Percentiles rank a stretch among this genome's conserved stretches.
Evolutionary conservation across 2,113 vertebrate genomes (phyloP).

Genomic region (Odocoileus virginianus): DNA sequence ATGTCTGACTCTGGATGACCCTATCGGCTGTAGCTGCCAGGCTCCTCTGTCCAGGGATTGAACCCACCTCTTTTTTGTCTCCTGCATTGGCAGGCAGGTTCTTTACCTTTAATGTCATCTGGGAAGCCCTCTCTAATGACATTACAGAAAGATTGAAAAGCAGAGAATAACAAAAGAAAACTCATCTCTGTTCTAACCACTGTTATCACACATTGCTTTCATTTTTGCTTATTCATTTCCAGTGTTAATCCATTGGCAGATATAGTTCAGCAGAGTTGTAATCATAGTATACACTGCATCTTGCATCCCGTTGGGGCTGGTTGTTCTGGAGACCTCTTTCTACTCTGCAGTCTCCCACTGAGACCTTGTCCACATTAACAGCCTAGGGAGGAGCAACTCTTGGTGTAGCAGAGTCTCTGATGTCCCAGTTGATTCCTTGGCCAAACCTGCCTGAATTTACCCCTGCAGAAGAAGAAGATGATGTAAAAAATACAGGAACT

Average conservation of each 20-base stretch:
- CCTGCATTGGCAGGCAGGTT: not conserved
- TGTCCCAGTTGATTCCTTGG: not conserved
- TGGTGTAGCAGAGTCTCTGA: fast-evolving
- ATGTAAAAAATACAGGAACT: not conserved
- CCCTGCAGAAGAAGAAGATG: not conserved
- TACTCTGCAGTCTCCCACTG: not conserved
- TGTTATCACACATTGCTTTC: not conserved
- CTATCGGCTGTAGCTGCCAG: not conserved
- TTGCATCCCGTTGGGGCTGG: not conserved
- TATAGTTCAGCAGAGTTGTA: not conserved
- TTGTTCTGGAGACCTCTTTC: not conserved
- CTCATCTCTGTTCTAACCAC: not conserved
- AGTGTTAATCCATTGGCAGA: not conserved
- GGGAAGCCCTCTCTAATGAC: not conserved
- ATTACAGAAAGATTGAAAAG: not conserved
- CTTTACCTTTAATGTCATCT: not conserved
- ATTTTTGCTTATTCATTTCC: constrained; percentile 36
- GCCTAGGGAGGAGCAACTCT: not conserved
- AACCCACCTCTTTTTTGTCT: not conserved
- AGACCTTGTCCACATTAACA: not conserved
- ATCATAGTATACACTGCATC: not conserved
- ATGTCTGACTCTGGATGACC: not conserved
- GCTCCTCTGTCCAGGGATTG: not conserved
- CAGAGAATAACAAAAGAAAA: not conserved
- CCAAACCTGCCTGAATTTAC: not conserved